These are phyloP conservation scores for Chrysemys picta DNA, from an alignment of 2,113 vertebrate genomes.

Conservation along the genomic window DNA sequence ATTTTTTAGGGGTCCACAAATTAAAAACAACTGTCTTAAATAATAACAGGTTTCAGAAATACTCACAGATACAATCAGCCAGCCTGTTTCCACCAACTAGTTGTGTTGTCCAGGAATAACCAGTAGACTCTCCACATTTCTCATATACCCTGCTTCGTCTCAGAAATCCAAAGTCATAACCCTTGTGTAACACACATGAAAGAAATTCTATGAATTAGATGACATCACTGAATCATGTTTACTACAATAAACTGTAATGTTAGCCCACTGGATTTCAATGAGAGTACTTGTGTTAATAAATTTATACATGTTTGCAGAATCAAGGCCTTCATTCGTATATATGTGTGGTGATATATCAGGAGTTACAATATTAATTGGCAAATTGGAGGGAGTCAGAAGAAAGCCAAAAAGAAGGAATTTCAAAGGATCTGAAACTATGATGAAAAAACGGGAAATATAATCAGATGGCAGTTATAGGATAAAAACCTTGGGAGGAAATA, in stretches of 20 bases:
- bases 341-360: neutral
- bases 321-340: neutral
- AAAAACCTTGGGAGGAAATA: neutral
- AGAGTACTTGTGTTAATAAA: neutral
- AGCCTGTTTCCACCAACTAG: constrained; percentile 70
- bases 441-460: neutral
- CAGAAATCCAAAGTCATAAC: constrained; percentile 82
- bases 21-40: neutral
- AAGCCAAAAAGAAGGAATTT: neutral
- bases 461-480: neutral
- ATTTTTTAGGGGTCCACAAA: no score
- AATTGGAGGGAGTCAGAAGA: neutral
- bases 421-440: neutral
- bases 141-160: constrained; percentile 78
- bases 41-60: neutral
- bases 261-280: neutral
- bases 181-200: constrained; percentile 58
- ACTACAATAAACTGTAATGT: neutral
- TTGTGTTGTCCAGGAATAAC: constrained; percentile 72
- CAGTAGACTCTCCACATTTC: constrained; percentile 59
- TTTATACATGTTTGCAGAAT: neutral
- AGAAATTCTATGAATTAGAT: neutral
- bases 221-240: neutral
- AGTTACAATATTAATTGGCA: neutral
- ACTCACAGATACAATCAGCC: constrained; percentile 79